Evolutionary conservation across 2,113 vertebrate genomes (phyloP), one percentile per base, ranked within the genome.

Genomic region (Triplophysa siluroides): DNA sequence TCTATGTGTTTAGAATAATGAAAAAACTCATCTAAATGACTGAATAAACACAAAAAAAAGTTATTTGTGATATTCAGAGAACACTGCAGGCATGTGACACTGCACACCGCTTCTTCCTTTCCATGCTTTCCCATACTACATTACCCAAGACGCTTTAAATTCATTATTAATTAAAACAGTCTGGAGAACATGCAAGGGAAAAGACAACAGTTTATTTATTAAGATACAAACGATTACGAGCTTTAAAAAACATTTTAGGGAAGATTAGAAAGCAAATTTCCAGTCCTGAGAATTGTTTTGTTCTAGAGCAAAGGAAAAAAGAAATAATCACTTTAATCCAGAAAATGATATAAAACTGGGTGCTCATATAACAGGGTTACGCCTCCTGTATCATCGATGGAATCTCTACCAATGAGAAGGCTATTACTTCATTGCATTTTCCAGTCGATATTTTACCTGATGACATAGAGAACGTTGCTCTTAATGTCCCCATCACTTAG

Each of bases 381-480:
- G 58, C 21, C 66, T 76, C 24, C 21, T 71, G 13, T 70, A 76
- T 52, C 60, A 70, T 75, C 38, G 23, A 67, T 19, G 66, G 58
- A 29, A 65, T 62, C 11, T 47, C 8, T 61, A 52, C 65, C 78
- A 81, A 14, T 33, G 71, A 38, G 38, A 68, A 69, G 65, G 45
- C 58, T 68, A 33, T 47, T 78, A 50, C 24, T 61, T 65, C 38
- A 58, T 65, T 26, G 54, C 21, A 56, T 62, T 47, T 24, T 8
- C n/a, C 62, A 54, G 50, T 41, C 16, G 41, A 74, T 50, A 45
- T 70, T 18, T 54, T 64, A 60, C 33, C 54, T 63, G 47, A n/a
- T 63, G 65, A 33, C 56, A 67, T 19, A 29, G n/a, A 69, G 18
- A 58, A 63, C 9, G 56, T 45, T 21, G 26, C 38, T 76, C 23